A percentile compares a stretch with the other conserved stretches of the same genome.
phyloP scores from a whole-genome alignment of 2,888 invertebrate species.

The Oscheius sp. region DNA sequence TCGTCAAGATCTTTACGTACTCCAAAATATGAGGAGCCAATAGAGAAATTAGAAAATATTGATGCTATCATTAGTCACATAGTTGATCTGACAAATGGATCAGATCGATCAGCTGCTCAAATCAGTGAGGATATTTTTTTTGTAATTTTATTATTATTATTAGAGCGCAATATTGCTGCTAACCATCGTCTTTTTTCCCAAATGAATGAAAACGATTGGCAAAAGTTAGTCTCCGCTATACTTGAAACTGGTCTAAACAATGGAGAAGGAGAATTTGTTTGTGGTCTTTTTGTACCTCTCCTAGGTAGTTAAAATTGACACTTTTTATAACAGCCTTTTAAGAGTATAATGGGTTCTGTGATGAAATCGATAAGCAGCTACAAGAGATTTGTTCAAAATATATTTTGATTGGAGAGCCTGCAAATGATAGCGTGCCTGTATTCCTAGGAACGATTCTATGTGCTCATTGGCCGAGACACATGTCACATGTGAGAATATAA shows the following conservation, averaged over 20 bases:
- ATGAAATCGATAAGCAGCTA: slow-evolving; percentile 34
- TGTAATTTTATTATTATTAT: background rate
- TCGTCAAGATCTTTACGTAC: background rate
- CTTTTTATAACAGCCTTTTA: too few relatives aligned
- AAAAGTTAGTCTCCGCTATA: slow-evolving; percentile 35
- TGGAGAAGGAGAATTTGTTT: slow-evolving; percentile 47
- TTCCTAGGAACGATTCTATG: slow-evolving; percentile 42
- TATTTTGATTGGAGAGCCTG: slow-evolving; percentile 30
- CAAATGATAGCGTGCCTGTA: slow-evolving; percentile 29
- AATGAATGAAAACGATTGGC: slow-evolving; percentile 50
- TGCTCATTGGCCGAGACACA: slow-evolving; percentile 42
- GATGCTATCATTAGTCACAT: slow-evolving; percentile 47
- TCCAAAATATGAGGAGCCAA: slow-evolving; percentile 2
- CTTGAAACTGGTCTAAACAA: slow-evolving; percentile 36
- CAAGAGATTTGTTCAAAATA: slow-evolving; percentile 31
- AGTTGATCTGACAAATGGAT: slow-evolving; percentile 37
- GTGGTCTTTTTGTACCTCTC: slow-evolving; percentile 38
- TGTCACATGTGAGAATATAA: slow-evolving; percentile 5
- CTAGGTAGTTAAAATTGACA: slow-evolving; percentile 41
- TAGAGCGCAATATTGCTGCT: slow-evolving; percentile 43
- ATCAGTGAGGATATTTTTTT: slow-evolving; percentile 35
- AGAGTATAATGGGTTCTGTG: slow-evolving; percentile 29
- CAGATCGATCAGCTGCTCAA: slow-evolving; percentile 45
- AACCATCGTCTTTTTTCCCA: slow-evolving; percentile 29
- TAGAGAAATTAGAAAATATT: slow-evolving; percentile 34